Conservation (phyloP, 1,140 invertebrate genomes). For the Heterodera schachtii region DNA sequence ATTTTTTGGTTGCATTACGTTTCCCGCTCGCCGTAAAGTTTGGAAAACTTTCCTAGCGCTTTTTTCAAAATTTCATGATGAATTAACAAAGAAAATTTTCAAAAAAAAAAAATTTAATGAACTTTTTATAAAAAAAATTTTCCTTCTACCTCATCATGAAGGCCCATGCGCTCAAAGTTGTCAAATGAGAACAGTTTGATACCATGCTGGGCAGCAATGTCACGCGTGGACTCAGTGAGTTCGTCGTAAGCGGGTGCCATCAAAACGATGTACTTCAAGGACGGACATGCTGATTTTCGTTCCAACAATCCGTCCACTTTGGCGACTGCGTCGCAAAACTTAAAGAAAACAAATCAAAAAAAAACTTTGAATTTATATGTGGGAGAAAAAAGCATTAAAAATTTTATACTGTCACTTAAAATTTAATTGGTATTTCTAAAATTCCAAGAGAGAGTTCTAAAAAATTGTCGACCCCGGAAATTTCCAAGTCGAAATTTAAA, state of each 20-base stretch:
- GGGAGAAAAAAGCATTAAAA: not conserved
- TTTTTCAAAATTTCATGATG: too few species aligned
- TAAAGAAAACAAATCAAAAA: not conserved
- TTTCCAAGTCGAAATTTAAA: not conserved
- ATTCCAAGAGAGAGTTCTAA: too few species aligned
- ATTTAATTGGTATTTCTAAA: too few species aligned
- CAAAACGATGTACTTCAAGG: constrained; percentile 80
- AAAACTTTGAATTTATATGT: not conserved
- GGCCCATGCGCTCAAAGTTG: constrained; percentile 81
- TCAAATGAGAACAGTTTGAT: constrained; percentile 81
- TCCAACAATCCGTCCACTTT: constrained; percentile 74
- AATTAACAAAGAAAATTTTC: too few species aligned
- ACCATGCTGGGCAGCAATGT: constrained; percentile 78
- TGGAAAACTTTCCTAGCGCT: too few species aligned
- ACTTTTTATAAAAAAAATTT: too few species aligned
- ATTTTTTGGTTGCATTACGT: too few species aligned
- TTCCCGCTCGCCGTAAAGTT: too few species aligned
- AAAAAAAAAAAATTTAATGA: too few species aligned
- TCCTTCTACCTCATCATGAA: not conserved
- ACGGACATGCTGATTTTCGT: constrained; percentile 75
- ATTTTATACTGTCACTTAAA: not conserved
- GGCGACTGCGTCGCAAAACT: constrained; percentile 25
- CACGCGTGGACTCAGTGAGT: constrained; percentile 76
- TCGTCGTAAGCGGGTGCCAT: constrained; percentile 71
- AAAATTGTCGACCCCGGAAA: too few species aligned